phyloP scores from a whole-genome alignment of 2,888 invertebrate species.

The Ligdia adustata region DNA sequence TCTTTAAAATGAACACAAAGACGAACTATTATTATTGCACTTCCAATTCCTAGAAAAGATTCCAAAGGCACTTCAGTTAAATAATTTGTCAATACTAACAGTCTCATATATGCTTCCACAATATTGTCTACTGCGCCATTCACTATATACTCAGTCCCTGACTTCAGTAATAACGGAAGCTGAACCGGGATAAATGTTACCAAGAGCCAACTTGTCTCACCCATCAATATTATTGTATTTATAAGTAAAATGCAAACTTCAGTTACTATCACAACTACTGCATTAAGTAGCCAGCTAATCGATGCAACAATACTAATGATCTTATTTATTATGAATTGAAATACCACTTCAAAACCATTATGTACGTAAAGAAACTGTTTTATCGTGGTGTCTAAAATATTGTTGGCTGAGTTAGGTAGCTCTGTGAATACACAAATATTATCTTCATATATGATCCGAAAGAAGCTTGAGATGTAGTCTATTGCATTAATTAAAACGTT shows the following conservation, averaged over 20 bases:
- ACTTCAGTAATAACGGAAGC: conserved; percentile 60
- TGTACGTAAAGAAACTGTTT: conserved; percentile 39
- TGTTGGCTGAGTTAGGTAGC: conserved; percentile 57
- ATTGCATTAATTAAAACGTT: conserved; percentile 45
- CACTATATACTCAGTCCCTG: conserved; percentile 45
- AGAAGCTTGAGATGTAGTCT: conserved; percentile 53
- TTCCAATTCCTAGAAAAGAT: conserved; percentile 70
- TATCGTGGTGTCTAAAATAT: conserved; percentile 31
- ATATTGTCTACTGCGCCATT: conserved; percentile 43
- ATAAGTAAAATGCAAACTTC: conserved; percentile 59
- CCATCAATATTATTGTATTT: conserved; percentile 60
- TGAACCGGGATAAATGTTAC: conserved; percentile 72
- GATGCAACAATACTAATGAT: conserved; percentile 40
- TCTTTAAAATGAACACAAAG: conserved; percentile 64
- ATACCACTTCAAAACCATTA: conserved; percentile 44
- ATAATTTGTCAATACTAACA: conserved; percentile 70
- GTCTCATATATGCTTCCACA: conserved; percentile 60
- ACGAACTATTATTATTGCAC: conserved; percentile 64
- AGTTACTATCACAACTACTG: conserved; percentile 46
- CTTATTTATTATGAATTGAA: conserved; percentile 42
- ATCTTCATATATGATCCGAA: conserved; percentile 75
- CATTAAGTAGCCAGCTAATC: conserved; percentile 45
- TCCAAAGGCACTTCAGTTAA: conserved; percentile 77
- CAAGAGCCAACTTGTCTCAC: conserved; percentile 69
- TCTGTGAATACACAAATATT: conserved; percentile 67